Base-by-base conservation (phyloP, 2,888 invertebrate genomes). In the Carcina quercana region DNA sequence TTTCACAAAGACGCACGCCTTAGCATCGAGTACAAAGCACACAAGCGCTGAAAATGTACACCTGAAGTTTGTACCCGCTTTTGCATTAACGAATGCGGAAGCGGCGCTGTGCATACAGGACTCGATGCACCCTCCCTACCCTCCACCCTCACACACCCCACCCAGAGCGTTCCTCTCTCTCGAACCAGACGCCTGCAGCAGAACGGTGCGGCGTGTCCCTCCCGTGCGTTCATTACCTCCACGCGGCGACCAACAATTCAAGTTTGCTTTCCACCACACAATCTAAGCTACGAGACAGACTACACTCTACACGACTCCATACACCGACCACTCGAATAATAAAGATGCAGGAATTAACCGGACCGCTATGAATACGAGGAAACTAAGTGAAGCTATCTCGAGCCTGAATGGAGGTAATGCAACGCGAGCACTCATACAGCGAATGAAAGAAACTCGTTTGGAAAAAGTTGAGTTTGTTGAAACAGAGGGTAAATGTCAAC, bases 41-140 rank as follows among this genome's bases (percentile, higher is more conserved):
- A 80, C 74, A 69, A 72, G 73, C 78, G 67, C 78, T 82, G 80
- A 83, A 82, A 82, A 76, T 79, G 74, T 79, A 80, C 79, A 82
- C 82, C 82, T 82, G 80, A 78, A 80, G 79, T 74, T 76, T 76
- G 72, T 67, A 67, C 75, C 65, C 73, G 82, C 80, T 79, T 82
- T 82, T 82, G 80, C 82, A 79, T 80, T 82, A 82, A 83, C 83
- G 79, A 82, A 80, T 82, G 82, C 82, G 83, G 82, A 82, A 82
- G 79, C 79, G 66, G 74, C 72, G 73, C 71, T 80, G 72, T 80
- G 82, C 82, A 82, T 75, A 80, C 79, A 82, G 73, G 76, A 75
- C 78, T 72, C 68, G 69, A 55, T 70, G 69, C 71, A 66, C 64
- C 67, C 67, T 56, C 57, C 51, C 55, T 47, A 38, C 36, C 41